Evolutionary conservation across 2,797 vertebrate genomes (phyloP).

Genomic region (Sebastes minor): DNA sequence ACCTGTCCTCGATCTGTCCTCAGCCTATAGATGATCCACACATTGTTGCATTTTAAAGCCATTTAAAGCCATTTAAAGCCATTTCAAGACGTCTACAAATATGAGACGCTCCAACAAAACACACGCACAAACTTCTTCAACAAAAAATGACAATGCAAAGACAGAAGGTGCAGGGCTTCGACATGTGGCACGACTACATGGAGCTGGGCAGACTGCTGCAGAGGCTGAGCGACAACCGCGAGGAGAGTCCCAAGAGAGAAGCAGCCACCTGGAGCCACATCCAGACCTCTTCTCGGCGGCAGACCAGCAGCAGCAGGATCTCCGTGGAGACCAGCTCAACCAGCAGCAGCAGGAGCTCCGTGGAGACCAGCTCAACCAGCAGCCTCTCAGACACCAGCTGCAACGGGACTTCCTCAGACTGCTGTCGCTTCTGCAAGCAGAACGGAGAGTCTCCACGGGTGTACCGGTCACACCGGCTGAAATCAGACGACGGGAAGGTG

Average conservation of each 20-base stretch:
- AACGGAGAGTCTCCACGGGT: conserved; percentile 84
- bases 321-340: not conserved
- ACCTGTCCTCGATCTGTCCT: not conserved
- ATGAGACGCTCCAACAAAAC: not conserved
- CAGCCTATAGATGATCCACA: not conserved
- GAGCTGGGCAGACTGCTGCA: conserved; percentile 71
- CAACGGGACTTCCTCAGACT: not conserved
- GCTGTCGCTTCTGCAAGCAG: conserved; percentile 87
- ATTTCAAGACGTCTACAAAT: conserved; percentile 32
- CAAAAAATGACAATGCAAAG: conserved; percentile 12
- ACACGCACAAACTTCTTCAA: not conserved
- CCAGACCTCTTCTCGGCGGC: not conserved
- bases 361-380: not conserved
- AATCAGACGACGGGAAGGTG: conserved; percentile 75
- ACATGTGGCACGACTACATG: conserved; percentile 88
- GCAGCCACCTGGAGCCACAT: not conserved
- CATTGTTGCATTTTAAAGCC: conserved; percentile 28
- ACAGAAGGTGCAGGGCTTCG: conserved; percentile 57
- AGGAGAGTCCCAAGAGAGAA: not conserved
- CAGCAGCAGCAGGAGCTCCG: not conserved
- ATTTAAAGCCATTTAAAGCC: no score
- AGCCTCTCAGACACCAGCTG: conserved; percentile 39
- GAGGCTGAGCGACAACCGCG: conserved; percentile 15
- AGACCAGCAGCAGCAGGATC: not conserved
- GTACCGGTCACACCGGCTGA: conserved; percentile 84